phyloP scores from a whole-genome alignment of 1,140 invertebrate species.

The Leptopilina clavipes region DNA sequence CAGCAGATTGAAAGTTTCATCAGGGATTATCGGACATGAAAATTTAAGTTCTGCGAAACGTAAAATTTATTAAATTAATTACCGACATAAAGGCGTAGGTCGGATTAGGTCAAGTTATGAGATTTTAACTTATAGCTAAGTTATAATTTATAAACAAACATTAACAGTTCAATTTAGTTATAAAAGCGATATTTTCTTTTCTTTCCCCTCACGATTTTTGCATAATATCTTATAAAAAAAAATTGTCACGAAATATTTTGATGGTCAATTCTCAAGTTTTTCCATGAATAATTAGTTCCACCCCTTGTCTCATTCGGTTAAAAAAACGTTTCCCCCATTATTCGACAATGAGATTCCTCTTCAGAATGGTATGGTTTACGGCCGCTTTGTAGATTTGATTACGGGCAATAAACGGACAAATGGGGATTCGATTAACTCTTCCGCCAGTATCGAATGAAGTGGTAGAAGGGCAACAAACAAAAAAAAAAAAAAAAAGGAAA shows the following conservation, averaged over 20 bases:
- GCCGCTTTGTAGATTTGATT: slow-evolving; percentile 40
- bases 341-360: slow-evolving; percentile 6
- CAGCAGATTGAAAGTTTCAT: too few species aligned
- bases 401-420: slow-evolving; percentile 24
- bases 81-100: too few species aligned
- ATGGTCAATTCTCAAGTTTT: slow-evolving; percentile 7
- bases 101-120: too few species aligned
- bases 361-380: slow-evolving; percentile 5
- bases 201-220: too few species aligned
- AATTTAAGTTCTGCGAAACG: too few species aligned
- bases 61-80: too few species aligned
- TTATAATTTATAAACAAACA: too few species aligned
- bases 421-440: slow-evolving; percentile 31
- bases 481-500: slow-evolving; percentile 43
- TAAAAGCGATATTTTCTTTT: too few species aligned
- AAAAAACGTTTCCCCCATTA: not conserved
- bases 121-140: too few species aligned
- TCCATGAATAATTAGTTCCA: slow-evolving; percentile 24
- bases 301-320: not conserved
- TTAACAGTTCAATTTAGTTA: too few species aligned
- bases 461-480: slow-evolving; percentile 1
- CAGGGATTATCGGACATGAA: too few species aligned
- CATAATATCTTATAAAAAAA: not conserved
- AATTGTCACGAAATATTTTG: slow-evolving; percentile 19
- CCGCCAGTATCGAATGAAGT: slow-evolving; percentile 13